Percentiles rank a stretch among this genome's conserved stretches.
phyloP scores from a whole-genome alignment of 2,888 invertebrate genomes.

The Thereva unica region DNA sequence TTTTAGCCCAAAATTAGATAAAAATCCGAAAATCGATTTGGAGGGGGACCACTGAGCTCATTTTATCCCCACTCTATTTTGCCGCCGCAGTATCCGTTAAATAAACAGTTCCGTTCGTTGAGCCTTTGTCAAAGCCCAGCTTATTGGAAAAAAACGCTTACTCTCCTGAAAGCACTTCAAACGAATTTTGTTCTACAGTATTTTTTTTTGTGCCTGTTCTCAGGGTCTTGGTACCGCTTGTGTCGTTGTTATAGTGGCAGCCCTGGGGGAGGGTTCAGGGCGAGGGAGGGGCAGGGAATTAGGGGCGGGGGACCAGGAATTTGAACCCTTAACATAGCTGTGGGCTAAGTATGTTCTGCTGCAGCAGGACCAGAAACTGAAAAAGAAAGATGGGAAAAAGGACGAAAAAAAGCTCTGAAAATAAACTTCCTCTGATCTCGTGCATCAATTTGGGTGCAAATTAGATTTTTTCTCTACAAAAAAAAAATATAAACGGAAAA shows the following conservation, averaged over 20 bases:
- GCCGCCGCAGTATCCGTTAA: not conserved
- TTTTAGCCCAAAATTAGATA: too few relatives aligned
- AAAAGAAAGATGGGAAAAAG: not conserved
- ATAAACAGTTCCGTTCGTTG: constrained; percentile 19
- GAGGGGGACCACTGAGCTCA: too few relatives aligned
- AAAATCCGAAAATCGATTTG: too few relatives aligned
- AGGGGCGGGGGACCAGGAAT: not conserved
- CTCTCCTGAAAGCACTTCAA: constrained; percentile 17
- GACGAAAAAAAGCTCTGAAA: constrained; percentile 14
- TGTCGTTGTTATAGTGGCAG: too few relatives aligned
- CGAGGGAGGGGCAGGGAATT: too few relatives aligned
- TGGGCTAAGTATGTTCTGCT: constrained; percentile 15
- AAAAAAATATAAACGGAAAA: not conserved
- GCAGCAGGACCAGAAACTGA: not conserved
- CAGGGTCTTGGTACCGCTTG: too few relatives aligned
- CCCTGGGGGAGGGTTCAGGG: too few relatives aligned
- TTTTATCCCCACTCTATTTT: too few relatives aligned
- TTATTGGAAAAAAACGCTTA: constrained; percentile 15
- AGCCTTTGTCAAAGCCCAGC: constrained; percentile 22
- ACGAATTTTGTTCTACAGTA: constrained; percentile 23
- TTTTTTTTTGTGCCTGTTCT: constrained; percentile 13
- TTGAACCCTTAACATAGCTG: constrained; percentile 18
- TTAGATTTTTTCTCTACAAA: constrained; percentile 43
- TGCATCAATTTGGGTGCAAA: constrained; percentile 47
- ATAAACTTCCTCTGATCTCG: constrained; percentile 44